Evolutionary conservation across 2,797 vertebrate species (phyloP), one percentile per base, ranked within the genome.

Genomic region (Intellagama lesueurii): DNA sequence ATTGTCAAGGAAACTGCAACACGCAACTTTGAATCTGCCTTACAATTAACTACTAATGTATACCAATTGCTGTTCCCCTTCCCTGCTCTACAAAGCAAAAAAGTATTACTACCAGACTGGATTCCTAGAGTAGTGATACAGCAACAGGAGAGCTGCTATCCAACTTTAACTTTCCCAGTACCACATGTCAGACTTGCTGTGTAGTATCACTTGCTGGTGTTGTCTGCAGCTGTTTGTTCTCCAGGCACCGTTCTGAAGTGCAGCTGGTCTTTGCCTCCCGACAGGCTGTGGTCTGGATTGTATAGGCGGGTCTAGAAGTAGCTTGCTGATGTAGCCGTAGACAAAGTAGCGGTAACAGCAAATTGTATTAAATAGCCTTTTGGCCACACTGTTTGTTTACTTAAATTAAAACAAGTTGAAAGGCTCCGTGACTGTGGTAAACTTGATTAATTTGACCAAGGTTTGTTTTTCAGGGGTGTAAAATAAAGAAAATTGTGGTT

Each of bases 201-300:
- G 52, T 75, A 70, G 32, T 80, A 64, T 85, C 28, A 26, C 49
- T 85, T 80, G 28, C 52, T 85, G 79, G 24, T 72, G 49, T 79
- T 89, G 32, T 85, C 32, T 89, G 88, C 77, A 81, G 76, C 69
- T 86, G 79, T 81, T 32, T 86, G 19, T 40, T 86, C 69, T 68
- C 56, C n/a, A 81, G 83, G 30, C 40, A 1, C 19, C 47, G 72
- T 12, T 83, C n/a, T 77, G 40, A 49, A 30, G 40, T 9, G 12
- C 69, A 88, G 49, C 79, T 88, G 83, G 40, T 80, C 40, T 79
- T 79, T 81, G 11, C 60, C 68, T 86, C n/a, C 16, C 26, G 49
- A 85, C 26, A 47, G n/a, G 19, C 52, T 66, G 44, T 40, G 77
- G 60, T 64, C 52, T 35, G 40, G 60, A 78, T 77, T 66, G 64